A percentile compares a stretch with the other conserved stretches of the same genome.
These are phyloP conservation scores for Centropristis striata DNA, from an alignment of 2,113 vertebrate species.

Conservation along the genomic window DNA sequence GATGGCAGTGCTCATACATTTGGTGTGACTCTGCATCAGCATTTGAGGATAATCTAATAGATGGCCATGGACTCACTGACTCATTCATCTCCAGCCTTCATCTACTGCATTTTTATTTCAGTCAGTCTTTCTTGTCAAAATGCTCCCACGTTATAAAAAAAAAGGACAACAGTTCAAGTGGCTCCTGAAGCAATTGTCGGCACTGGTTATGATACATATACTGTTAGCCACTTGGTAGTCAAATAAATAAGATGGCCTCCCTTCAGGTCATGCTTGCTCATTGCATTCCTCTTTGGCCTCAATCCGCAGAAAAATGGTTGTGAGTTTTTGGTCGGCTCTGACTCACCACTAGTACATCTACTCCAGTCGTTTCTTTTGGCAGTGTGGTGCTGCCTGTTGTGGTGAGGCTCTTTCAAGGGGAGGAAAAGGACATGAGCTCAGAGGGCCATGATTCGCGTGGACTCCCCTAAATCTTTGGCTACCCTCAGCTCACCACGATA, in stretches of 20 bases:
- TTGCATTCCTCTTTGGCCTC: constrained; percentile 51
- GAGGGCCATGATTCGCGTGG: constrained; percentile 34
- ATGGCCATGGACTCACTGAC: constrained; percentile 45
- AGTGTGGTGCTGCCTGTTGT: constrained; percentile 54
- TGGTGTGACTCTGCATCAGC: constrained; percentile 34
- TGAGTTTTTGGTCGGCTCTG: constrained; percentile 46
- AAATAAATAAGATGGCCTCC: constrained; percentile 36
- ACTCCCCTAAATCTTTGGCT: constrained; percentile 34
- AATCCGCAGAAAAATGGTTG: constrained; percentile 28
- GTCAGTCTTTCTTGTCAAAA: constrained; percentile 62
- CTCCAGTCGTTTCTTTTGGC: constrained; percentile 67
- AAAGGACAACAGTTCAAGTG: constrained; percentile 45
- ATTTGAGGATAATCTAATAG: constrained; percentile 63
- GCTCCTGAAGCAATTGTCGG: constrained; percentile 26
- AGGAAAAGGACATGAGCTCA: constrained; percentile 34
- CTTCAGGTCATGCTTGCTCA: constrained; percentile 47
- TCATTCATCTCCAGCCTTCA: constrained; percentile 53
- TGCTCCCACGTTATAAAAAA: constrained; percentile 8
- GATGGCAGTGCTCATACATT: constrained; percentile 22
- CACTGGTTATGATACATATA: constrained; percentile 21
- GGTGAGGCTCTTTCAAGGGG: constrained; percentile 37
- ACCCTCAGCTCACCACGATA: constrained; percentile 17
- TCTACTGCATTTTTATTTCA: constrained; percentile 59
- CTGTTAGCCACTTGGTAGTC: constrained; percentile 18
- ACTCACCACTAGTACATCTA: constrained; percentile 60